These are phyloP conservation scores for Pangasius djambal DNA, from an alignment of 2,797 vertebrate genomes.

Conservation along the genomic window DNA sequence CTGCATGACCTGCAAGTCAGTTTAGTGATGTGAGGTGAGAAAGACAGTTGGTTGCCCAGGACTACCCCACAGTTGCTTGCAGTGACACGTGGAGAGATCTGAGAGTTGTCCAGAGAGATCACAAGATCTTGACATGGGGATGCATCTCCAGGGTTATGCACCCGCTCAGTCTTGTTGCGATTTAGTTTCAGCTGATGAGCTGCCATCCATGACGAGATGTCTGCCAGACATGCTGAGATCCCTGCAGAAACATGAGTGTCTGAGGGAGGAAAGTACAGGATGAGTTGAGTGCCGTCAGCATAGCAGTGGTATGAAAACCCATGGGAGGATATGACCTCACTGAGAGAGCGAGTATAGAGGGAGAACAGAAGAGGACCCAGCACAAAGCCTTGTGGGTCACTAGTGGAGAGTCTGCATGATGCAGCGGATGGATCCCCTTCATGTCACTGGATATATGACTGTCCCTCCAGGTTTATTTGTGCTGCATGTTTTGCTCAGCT, in stretches of 20 bases:
- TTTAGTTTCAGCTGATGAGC: background rate
- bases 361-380: background rate
- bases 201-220: background rate
- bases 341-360: background rate
- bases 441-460: background rate
- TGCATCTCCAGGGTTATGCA: background rate
- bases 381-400: background rate
- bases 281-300: background rate
- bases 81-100: background rate
- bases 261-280: background rate
- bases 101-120: background rate
- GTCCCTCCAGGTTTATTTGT: constrained; percentile 1
- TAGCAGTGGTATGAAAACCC: background rate
- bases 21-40: background rate
- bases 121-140: background rate
- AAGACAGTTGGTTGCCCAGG: background rate
- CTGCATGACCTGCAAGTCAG: background rate
- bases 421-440: background rate
- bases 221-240: background rate
- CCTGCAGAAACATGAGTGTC: background rate
- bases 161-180: background rate
- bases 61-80: background rate
- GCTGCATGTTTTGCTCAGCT: background rate
- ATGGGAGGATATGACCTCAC: background rate
- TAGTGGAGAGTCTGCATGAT: background rate